Conservation (phyloP, 2,888 invertebrate genomes). For the Gastracanthus pulcherrimus region DNA sequence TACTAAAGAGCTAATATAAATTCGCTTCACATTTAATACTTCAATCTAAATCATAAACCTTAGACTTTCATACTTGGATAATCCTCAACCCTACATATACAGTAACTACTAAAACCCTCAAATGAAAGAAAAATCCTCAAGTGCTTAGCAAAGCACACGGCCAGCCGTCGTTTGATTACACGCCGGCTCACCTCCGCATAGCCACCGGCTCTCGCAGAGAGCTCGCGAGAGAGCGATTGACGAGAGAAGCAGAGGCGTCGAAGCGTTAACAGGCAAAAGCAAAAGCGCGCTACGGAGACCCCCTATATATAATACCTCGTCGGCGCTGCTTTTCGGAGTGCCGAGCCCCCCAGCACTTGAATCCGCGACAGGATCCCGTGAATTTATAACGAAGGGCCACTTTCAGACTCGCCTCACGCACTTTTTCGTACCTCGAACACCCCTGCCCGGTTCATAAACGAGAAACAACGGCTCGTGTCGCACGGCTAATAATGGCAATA, state of each 20-base stretch:
- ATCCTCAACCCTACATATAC: not conserved
- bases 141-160: not conserved
- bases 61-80: too few species aligned
- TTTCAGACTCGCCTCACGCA: slow-evolving; percentile 14
- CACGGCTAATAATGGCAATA: slow-evolving; percentile 35
- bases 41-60: too few species aligned
- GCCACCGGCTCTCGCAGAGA: not conserved
- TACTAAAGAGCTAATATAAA: too few species aligned
- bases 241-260: slow-evolving; percentile 22
- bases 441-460: not conserved
- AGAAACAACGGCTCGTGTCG: slow-evolving; percentile 10
- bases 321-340: not conserved
- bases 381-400: slow-evolving; percentile 65
- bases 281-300: not conserved
- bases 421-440: not conserved
- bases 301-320: not conserved
- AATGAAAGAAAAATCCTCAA: not conserved
- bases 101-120: not conserved
- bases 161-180: slow-evolving; percentile 14
- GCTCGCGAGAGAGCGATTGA: not conserved
- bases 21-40: too few species aligned
- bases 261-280: slow-evolving; percentile 13
- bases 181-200: not conserved
- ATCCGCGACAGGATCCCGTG: slow-evolving; percentile 57
- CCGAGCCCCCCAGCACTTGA: slow-evolving; percentile 32